phyloP scores from a whole-genome alignment of 2,888 invertebrate species.

The Gerris lacustris region DNA sequence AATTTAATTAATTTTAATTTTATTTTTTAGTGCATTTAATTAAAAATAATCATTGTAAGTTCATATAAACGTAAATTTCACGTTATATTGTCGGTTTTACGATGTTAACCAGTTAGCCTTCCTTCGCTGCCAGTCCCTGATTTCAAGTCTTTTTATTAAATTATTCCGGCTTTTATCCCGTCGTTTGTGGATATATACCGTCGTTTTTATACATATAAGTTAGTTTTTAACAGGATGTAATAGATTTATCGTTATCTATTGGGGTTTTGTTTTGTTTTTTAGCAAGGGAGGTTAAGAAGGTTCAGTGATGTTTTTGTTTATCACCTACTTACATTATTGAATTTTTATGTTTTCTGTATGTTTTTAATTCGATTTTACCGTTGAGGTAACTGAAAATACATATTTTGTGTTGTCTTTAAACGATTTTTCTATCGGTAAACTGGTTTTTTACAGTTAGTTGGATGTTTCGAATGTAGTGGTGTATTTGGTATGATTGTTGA shows the following conservation, averaged over 20 bases:
- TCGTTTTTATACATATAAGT: neutral
- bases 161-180: neutral
- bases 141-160: neutral
- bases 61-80: neutral
- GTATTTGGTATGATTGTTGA: neutral
- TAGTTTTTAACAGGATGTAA: neutral
- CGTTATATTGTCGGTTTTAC: neutral
- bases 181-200: neutral
- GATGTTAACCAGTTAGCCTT: neutral
- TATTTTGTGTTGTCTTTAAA: too few relatives aligned
- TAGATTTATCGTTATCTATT: neutral
- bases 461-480: neutral
- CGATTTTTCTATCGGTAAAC: too few relatives aligned
- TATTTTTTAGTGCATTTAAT: neutral
- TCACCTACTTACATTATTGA: neutral
- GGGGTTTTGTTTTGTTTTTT: slow-evolving; percentile 3
- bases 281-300: neutral
- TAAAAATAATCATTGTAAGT: slow-evolving; percentile 1
- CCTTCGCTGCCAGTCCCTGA: neutral
- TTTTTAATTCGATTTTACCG: too few relatives aligned
- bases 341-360: neutral
- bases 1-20: neutral
- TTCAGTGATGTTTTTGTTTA: slow-evolving; percentile 3
- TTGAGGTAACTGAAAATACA: too few relatives aligned
- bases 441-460: neutral